Conservation (phyloP, 2,888 invertebrate genomes). For the Luperina nickerlii region DNA sequence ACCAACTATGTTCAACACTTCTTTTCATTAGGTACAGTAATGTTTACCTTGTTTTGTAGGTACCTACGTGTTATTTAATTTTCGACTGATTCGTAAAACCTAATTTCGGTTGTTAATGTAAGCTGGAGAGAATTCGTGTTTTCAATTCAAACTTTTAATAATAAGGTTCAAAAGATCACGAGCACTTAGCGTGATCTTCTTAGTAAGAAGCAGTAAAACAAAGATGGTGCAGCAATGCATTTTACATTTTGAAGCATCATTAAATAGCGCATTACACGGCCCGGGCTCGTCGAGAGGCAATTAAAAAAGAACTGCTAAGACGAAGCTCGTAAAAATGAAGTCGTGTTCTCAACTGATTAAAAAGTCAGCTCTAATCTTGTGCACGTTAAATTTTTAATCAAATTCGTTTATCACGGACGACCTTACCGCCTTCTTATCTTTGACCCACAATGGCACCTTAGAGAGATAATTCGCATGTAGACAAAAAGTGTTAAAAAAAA, state of each 20-base stretch:
- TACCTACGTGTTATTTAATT: neutral
- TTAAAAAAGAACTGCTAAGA: conserved; percentile 89
- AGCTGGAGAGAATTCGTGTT: neutral
- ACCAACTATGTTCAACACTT: conserved; percentile 45
- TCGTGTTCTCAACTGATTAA: conserved; percentile 89
- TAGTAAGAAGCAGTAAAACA: conserved; percentile 80
- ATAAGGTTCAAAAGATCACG: conserved; percentile 22
- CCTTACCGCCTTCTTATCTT: conserved; percentile 72
- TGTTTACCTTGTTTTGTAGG: conserved; percentile 9
- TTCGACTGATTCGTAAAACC: neutral
- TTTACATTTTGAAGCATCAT: conserved; percentile 89
- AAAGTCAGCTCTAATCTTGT: conserved; percentile 83
- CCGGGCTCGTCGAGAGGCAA: conserved; percentile 85
- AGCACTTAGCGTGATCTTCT: conserved; percentile 71
- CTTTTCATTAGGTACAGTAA: conserved; percentile 23
- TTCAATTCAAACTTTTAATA: conserved; percentile 40
- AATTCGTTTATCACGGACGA: conserved; percentile 76
- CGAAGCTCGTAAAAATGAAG: conserved; percentile 87
- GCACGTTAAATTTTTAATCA: conserved; percentile 82
- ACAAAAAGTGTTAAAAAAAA: conserved; percentile 29
- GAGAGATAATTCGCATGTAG: conserved; percentile 57
- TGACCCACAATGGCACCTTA: conserved; percentile 60
- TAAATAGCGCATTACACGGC: conserved; percentile 88
- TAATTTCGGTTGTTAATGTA: neutral
- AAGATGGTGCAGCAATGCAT: conserved; percentile 88